Conservation (phyloP, 2,113 vertebrate genomes). For the Chiloscyllium plagiosum region DNA sequence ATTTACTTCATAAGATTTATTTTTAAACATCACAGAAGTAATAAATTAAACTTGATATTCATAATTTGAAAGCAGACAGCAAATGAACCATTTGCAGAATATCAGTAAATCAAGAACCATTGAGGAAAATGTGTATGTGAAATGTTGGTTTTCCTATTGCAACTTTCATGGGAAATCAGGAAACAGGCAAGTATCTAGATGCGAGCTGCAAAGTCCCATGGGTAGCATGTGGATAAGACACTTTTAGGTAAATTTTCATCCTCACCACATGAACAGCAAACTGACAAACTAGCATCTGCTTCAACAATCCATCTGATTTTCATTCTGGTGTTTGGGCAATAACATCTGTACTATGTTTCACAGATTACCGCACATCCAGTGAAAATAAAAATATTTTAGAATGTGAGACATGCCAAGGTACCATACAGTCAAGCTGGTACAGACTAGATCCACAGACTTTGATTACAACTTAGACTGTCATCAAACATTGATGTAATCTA, state of each 20-base stretch:
- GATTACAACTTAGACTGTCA: not conserved
- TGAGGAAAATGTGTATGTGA: not conserved
- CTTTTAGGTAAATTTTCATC: not conserved
- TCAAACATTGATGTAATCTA: not conserved
- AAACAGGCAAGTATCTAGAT: not conserved
- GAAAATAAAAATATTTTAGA: not conserved
- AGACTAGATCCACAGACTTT: not conserved
- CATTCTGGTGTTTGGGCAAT: not conserved
- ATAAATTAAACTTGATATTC: not conserved
- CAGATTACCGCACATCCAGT: not conserved
- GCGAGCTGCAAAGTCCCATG: not conserved
- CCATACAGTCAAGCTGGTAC: not conserved
- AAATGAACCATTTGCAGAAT: not conserved
- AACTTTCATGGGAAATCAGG: not conserved
- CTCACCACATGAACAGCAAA: not conserved
- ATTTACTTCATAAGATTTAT: not conserved
- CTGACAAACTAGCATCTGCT: not conserved
- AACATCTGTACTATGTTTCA: not conserved
- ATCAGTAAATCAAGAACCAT: not conserved
- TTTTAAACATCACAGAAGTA: not conserved
- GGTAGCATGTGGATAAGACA: not conserved
- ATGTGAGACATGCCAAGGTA: not conserved
- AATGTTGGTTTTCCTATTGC: not conserved
- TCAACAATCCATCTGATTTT: not conserved
- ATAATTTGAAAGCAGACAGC: not conserved